Base-by-base conservation (phyloP, 1,140 invertebrate genomes). In the Parasteatoda tepidariorum region DNA sequence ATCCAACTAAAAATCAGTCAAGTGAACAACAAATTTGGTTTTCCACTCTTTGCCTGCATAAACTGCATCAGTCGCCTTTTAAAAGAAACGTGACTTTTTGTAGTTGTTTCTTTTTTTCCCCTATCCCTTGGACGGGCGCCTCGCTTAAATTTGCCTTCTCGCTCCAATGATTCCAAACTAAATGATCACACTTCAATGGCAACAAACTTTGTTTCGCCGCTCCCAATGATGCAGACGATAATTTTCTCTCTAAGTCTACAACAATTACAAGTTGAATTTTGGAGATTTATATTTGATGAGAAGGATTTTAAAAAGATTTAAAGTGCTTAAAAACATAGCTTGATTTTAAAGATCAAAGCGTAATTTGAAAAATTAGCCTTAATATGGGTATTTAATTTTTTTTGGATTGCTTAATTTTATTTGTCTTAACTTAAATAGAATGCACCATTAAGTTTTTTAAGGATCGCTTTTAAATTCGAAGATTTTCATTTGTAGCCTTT, bases 71-170 rank as follows among this genome's bases (percentile, higher is more conserved):
- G 57, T 79, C 38, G 38, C 61, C 64, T 48, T 33, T 55, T 24
- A 34, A 38, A 33, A 57, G 48, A 79, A 79, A 79, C 76, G 76
- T 79, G 76, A 67, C 75, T 79, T 68, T 76, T 76, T 64, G 15
- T 62, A 22, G n/a, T n/a, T n/a, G n/a, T n/a, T n/a, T n/a, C n/a
- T n/a, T n/a, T n/a, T n/a, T n/a, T n/a, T n/a, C n/a, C n/a, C n/a
- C 57, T 64, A 41, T 76, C 62, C 48, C 34, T 34, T 38, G 26
- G n/a, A 26, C 11, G 9, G 9, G 22, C 11, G 33, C n/a, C 38
- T 30, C 62, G 48, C 62, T 79, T 68, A 55, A 67, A 68, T 79
- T 79, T 59, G 38, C 34, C 59, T 18, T 30, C 31, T 79, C 34
- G 64, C 48, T 68, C 24, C 28, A 66, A 30, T 66, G 26, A 66